Conservation (phyloP, 2,797 vertebrate species). For the Ctenopoma kingsleyae region DNA sequence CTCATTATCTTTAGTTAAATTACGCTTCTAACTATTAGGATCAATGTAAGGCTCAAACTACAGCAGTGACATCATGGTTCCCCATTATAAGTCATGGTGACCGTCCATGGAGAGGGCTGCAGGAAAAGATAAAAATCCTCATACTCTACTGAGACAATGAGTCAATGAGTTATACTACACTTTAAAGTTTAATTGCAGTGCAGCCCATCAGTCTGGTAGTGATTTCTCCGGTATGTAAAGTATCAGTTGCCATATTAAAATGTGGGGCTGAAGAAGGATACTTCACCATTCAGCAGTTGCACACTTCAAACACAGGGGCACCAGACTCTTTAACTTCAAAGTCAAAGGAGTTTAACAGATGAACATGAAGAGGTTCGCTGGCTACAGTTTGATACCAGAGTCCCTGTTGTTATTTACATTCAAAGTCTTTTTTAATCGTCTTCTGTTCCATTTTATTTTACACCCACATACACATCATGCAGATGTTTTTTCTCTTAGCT, state of each 20-base stretch:
- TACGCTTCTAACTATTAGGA: constrained; percentile 63
- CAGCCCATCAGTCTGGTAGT: constrained; percentile 10
- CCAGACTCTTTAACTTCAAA: constrained; percentile 19
- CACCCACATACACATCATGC: constrained; percentile 30
- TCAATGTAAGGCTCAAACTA: constrained; percentile 53
- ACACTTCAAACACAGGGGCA: constrained; percentile 25
- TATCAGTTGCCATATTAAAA: constrained; percentile 34
- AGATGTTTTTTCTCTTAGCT: constrained; percentile 38
- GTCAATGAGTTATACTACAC: constrained; percentile 5
- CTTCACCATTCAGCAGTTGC: constrained; percentile 17
- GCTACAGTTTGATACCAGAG: constrained; percentile 26
- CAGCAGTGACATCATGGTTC: constrained; percentile 61
- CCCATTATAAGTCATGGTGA: constrained; percentile 48
- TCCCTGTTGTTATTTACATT: constrained; percentile 35
- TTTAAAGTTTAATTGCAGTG: constrained; percentile 4
- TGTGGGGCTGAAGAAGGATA: constrained; percentile 17
- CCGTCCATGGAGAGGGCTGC: constrained; percentile 34
- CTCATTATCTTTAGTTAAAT: constrained; percentile 66
- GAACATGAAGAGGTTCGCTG: neutral
- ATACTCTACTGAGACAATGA: constrained; percentile 17
- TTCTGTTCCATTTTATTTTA: constrained; percentile 36
- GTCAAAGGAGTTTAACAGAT: constrained; percentile 17
- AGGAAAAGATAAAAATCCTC: constrained; percentile 44
- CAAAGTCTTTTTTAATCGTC: neutral
- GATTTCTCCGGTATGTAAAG: constrained; percentile 30